These are phyloP conservation scores for Subanguina moxae DNA, from an alignment of 1,140 invertebrate genomes.

Conservation along the genomic window DNA sequence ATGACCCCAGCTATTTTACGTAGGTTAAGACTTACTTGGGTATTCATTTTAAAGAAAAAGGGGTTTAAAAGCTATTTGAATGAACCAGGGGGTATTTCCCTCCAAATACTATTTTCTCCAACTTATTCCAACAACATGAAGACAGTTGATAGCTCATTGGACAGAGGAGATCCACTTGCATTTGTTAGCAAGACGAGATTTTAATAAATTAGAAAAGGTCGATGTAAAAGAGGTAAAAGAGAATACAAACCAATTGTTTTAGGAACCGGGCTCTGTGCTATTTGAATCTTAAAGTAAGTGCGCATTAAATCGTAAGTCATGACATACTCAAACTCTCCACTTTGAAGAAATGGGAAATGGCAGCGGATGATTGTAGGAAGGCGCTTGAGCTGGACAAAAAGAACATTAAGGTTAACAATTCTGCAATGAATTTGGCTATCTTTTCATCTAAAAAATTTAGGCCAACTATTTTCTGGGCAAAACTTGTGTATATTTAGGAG, in stretches of 20 bases:
- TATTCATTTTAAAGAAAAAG: too few species aligned
- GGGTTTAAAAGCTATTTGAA: too few species aligned
- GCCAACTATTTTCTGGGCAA: slow-evolving; percentile 53
- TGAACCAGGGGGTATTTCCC: too few species aligned
- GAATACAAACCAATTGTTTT: slow-evolving; percentile 32
- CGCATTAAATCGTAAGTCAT: too few species aligned
- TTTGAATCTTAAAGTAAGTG: slow-evolving; percentile 23
- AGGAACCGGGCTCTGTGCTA: slow-evolving; percentile 48
- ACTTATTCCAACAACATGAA: too few species aligned
- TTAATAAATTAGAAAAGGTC: too few species aligned
- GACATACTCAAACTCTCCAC: not conserved
- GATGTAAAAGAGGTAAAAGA: too few species aligned
- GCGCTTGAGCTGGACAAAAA: slow-evolving; percentile 50
- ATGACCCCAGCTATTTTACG: slow-evolving; percentile 22
- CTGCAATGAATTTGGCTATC: not conserved
- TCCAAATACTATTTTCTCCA: too few species aligned
- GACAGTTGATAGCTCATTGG: too few species aligned
- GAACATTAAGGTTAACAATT: slow-evolving; percentile 42
- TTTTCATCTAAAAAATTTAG: slow-evolving; percentile 20
- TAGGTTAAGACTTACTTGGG: not conserved
- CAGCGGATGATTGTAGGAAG: slow-evolving; percentile 49
- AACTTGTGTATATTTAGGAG: slow-evolving; percentile 31
- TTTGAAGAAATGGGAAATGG: slow-evolving; percentile 49
- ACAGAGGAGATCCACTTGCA: too few species aligned
- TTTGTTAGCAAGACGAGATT: too few species aligned